phyloP scores from a whole-genome alignment of 2,797 vertebrate genomes.

The Sebastes diaconus region DNA sequence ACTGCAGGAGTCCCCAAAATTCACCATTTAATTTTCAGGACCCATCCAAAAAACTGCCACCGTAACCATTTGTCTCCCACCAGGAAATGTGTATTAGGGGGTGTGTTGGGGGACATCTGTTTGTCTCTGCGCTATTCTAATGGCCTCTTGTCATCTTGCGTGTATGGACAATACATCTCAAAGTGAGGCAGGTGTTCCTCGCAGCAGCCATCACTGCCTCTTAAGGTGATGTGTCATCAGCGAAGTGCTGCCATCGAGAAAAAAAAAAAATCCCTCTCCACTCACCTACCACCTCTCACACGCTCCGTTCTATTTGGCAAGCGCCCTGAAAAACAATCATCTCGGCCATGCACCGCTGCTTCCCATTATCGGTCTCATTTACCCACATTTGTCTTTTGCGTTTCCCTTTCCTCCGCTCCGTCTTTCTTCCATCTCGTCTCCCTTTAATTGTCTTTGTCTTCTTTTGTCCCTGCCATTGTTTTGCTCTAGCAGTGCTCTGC shows the following conservation, averaged over 20 bases:
- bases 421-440: conserved; percentile 45
- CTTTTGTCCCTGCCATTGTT: conserved; percentile 40
- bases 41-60: background rate
- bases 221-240: conserved; percentile 52
- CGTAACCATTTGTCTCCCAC: conserved; percentile 21
- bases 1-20: background rate
- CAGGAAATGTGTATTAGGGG: conserved; percentile 4
- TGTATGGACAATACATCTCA: conserved; percentile 42
- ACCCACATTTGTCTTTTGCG: conserved; percentile 63
- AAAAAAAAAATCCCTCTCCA: background rate
- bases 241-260: background rate
- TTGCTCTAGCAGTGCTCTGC: background rate
- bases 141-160: conserved; percentile 39
- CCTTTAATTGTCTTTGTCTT: conserved; percentile 62
- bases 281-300: conserved; percentile 25
- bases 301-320: conserved; percentile 53
- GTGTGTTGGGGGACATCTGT: conserved; percentile 29
- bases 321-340: conserved; percentile 67
- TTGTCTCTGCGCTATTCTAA: conserved; percentile 33
- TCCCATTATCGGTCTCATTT: conserved; percentile 77
- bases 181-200: conserved; percentile 54
- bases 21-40: background rate
- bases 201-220: conserved; percentile 38
- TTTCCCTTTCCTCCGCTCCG: conserved; percentile 31
- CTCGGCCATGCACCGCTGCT: conserved; percentile 62